A percentile compares a stretch with the other conserved stretches of the same genome.
phyloP scores from a whole-genome alignment of 1,140 invertebrate species.

The Achroia grisella region DNA sequence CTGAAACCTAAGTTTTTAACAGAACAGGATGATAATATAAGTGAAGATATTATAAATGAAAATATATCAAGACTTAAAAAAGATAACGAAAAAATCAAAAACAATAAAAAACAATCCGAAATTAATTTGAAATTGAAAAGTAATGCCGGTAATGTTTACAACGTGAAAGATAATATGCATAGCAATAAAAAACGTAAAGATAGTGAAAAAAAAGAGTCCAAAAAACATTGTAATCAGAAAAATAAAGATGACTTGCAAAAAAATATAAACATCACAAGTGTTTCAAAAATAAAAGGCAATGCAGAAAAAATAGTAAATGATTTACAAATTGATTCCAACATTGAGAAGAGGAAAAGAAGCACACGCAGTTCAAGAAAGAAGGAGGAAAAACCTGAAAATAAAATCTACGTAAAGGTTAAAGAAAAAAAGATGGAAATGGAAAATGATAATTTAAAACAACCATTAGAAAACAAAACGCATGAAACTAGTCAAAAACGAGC shows the following conservation, averaged over 20 bases:
- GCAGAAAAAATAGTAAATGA: too few species aligned
- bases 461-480: conserved; percentile 1
- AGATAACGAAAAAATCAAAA: conserved; percentile 18
- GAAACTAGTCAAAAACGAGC: conserved; percentile 4
- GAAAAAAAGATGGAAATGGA: conserved; percentile 2
- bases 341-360: not conserved
- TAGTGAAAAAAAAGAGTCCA: too few species aligned
- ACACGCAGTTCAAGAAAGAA: conserved; percentile 9
- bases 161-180: too few species aligned
- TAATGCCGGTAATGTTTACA: too few species aligned
- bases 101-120: not conserved
- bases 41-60: conserved; percentile 40
- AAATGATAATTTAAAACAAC: conserved; percentile 1
- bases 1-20: conserved; percentile 24
- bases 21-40: conserved; percentile 35
- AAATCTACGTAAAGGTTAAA: not conserved
- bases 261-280: too few species aligned
- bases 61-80: conserved; percentile 38
- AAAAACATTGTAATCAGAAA: too few species aligned
- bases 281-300: too few species aligned
- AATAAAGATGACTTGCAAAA: too few species aligned
- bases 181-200: too few species aligned
- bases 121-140: too few species aligned
- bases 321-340: too few species aligned
- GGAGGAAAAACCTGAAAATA: conserved; percentile 4